These are phyloP conservation scores for Panurus biarmicus DNA, from an alignment of 2,113 vertebrate species.

Conservation along the genomic window DNA sequence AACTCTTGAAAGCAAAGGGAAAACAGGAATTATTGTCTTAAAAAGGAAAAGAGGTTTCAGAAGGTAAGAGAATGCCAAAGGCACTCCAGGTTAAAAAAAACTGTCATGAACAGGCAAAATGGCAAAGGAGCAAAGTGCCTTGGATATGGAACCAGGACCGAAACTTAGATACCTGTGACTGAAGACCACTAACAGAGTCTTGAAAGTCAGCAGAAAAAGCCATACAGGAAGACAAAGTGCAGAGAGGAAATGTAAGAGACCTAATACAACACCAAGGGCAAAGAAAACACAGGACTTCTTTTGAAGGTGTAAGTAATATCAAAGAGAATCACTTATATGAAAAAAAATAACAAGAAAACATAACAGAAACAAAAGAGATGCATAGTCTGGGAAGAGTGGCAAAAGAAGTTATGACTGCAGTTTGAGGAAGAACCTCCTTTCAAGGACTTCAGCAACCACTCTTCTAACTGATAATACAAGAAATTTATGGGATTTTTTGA, in stretches of 20 bases:
- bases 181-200: neutral
- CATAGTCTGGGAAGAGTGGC: neutral
- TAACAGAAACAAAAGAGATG: neutral
- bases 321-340: neutral
- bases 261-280: neutral
- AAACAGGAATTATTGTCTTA: neutral
- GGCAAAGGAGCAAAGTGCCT: neutral
- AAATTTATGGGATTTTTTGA: neutral
- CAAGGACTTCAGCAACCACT: neutral
- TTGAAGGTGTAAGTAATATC: neutral
- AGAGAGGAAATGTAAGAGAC: neutral
- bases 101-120: neutral
- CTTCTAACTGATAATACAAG: neutral
- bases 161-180: neutral
- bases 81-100: neutral
- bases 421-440: neutral
- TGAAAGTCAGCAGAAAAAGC: neutral
- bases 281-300: neutral
- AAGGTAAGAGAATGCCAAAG: neutral
- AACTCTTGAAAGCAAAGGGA: neutral
- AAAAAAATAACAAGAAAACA: neutral
- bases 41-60: neutral
- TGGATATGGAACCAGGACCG: neutral
- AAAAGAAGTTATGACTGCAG: neutral
- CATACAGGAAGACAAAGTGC: neutral